Evolutionary conservation across 2,888 invertebrate genomes (phyloP), one percentile per base, ranked within the genome.

Genomic region (Blastobasis lacticolella): DNA sequence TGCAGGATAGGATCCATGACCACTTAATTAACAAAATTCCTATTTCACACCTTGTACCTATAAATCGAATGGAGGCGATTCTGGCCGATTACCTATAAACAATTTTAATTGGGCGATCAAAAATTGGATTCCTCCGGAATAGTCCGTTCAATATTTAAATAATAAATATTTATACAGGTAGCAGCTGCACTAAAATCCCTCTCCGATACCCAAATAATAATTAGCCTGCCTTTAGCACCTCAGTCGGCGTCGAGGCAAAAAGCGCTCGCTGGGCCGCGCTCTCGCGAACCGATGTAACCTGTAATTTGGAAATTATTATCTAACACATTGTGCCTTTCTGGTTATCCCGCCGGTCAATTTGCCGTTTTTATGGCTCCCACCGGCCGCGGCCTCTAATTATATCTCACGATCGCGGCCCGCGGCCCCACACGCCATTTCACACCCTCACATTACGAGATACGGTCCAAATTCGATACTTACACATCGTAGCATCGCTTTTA

Each of bases 271-370:
- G 78, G 74, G 70, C 68, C 46, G 37, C 47, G 42, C 79, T 5
- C 81, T 79, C 78, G 85, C 85, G 75, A 85, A 85, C 84, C 75
- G 73, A 79, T 84, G 79, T 75, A 87, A 86, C 88, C 87, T 86
- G 81, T 87, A 88, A 88, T 87, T 88, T 87, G 86, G 86, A 88
- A 88, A 87, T 88, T 87, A 87, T 87, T 87, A 87, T 88, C 87
- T 88, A 88, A 88, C 88, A 88, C 87, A 88, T 88, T 88, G 86
- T 87, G 88, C 87, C 88, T 88, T 87, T 88, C 85, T 87, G 87
- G 83, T 84, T 87, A 86, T 88, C 88, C 87, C 88, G 87, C 85
- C 87, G 88, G 88, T 87, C 87, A 88, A 87, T 88, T 88, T 87
- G 87, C 87, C 78, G 87, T 88, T 88, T 88, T 88, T 87, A 88